Evolutionary conservation across 2,888 invertebrate genomes (phyloP).

Genomic region (Drosophila demipolita): DNA sequence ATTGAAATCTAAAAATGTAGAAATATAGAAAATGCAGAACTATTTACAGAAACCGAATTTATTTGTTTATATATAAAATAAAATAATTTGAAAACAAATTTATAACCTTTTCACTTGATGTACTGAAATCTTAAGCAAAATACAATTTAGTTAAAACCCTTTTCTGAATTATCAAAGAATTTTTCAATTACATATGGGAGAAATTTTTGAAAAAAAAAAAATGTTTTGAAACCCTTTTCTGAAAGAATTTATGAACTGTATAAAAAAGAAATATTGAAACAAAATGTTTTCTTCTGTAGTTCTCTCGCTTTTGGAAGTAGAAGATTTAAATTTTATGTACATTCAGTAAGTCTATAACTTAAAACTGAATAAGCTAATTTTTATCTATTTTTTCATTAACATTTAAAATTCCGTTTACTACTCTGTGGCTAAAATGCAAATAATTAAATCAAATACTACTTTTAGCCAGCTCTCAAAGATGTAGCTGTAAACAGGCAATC

Average conservation of each 20-base stretch:
- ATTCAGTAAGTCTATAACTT: not conserved
- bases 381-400: too few species aligned
- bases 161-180: not conserved
- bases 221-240: not conserved
- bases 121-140: not conserved
- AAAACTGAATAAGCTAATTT: not conserved
- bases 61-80: not conserved
- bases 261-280: not conserved
- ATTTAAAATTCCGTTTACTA: not conserved
- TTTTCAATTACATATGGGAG: not conserved
- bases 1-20: not conserved
- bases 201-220: not conserved
- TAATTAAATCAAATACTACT: not conserved
- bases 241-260: not conserved
- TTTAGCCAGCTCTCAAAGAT: not conserved
- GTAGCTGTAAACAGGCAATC: not conserved
- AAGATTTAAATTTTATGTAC: not conserved
- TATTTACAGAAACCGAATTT: not conserved
- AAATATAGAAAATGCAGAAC: not conserved
- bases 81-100: not conserved
- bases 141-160: not conserved
- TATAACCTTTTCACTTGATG: not conserved
- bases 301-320: not conserved
- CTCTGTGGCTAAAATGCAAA: not conserved
- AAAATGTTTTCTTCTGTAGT: not conserved